Percentiles rank a stretch among this genome's conserved stretches.
These are phyloP conservation scores for Hypotaenidia okinawae DNA, from an alignment of 2,797 vertebrate species.

Conservation along the genomic window DNA sequence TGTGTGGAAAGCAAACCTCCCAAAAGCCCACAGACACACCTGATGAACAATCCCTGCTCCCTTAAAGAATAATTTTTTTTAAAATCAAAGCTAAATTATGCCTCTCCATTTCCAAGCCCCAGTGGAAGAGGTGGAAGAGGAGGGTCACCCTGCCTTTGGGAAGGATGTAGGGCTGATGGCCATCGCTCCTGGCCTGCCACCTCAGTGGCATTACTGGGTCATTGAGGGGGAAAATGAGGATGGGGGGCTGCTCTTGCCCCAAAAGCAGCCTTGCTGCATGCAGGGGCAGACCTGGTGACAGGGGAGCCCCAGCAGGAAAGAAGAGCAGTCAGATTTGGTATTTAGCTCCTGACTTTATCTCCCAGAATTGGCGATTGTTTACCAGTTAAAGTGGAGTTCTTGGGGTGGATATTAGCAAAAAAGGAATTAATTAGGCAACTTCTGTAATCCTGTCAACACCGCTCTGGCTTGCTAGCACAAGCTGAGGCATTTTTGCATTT, in stretches of 20 bases:
- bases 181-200: fast-evolving
- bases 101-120: background rate
- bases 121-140: background rate
- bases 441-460: constrained; percentile 59
- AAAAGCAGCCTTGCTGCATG: background rate
- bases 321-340: background rate
- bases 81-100: background rate
- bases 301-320: background rate
- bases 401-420: constrained; percentile 55
- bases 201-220: background rate
- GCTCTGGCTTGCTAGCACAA: constrained; percentile 52
- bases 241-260: background rate
- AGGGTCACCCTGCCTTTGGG: background rate
- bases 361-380: constrained; percentile 14
- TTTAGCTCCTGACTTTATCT: constrained; percentile 1
- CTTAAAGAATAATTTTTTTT: background rate
- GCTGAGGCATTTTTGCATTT: constrained; percentile 27
- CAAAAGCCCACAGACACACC: background rate
- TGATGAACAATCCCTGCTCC: background rate
- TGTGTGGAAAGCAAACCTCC: background rate
- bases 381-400: background rate
- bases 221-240: fast-evolving
- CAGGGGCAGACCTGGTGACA: background rate
- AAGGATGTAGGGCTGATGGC: background rate
- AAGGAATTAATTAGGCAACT: constrained; percentile 65